These are phyloP conservation scores for Achroia grisella DNA, from an alignment of 1,140 invertebrate species.

Conservation along the genomic window DNA sequence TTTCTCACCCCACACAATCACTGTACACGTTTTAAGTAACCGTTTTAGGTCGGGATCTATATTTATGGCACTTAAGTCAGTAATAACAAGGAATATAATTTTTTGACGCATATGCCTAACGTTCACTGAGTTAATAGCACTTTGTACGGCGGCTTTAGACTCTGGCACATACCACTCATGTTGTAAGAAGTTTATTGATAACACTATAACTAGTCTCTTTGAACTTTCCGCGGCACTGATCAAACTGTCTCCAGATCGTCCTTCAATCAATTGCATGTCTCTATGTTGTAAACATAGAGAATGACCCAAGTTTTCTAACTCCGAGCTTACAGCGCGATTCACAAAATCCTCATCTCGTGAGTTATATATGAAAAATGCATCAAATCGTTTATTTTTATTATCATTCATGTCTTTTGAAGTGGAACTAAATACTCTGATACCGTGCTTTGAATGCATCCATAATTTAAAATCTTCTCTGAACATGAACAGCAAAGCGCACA, in stretches of 20 bases:
- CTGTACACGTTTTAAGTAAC: conserved; percentile 87
- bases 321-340: conserved; percentile 82
- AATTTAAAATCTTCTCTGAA: conserved; percentile 89
- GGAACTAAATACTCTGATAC: conserved; percentile 84
- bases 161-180: conserved; percentile 84
- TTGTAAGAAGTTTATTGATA: conserved; percentile 83
- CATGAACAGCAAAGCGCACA: conserved; percentile 85
- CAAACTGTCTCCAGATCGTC: conserved; percentile 83
- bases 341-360: conserved; percentile 89
- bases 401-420: conserved; percentile 73
- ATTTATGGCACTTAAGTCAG: conserved; percentile 77
- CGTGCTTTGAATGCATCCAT: conserved; percentile 92
- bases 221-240: conserved; percentile 85
- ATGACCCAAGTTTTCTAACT: conserved; percentile 83
- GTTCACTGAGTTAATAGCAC: conserved; percentile 81
- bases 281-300: conserved; percentile 88
- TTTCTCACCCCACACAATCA: conserved; percentile 89
- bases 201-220: conserved; percentile 80
- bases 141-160: conserved; percentile 81
- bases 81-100: conserved; percentile 81
- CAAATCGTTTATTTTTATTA: conserved; percentile 80
- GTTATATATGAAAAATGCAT: conserved; percentile 92
- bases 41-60: conserved; percentile 88
- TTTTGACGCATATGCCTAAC: conserved; percentile 82
- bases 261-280: conserved; percentile 79